Conservation (phyloP, 1,140 invertebrate genomes). For the Helicoverpa armigera region DNA sequence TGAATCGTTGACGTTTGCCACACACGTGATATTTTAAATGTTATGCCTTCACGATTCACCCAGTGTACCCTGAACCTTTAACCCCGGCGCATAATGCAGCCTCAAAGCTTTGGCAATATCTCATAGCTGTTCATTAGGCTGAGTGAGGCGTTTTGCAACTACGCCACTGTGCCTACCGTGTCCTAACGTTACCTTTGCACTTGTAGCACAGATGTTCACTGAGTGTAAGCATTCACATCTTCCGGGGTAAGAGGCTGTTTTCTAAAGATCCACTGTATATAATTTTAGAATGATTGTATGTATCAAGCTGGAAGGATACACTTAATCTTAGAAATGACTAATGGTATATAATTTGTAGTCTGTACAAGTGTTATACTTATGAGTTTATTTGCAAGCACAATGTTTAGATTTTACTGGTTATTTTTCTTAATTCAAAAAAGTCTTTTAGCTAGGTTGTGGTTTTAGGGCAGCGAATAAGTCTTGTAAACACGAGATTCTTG, state of each 20-base stretch:
- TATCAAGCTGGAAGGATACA: conserved; percentile 9
- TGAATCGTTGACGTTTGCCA: conserved; percentile 30
- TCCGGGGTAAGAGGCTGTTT: conserved; percentile 14
- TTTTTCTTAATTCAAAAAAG: not conserved
- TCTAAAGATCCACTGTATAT: not conserved
- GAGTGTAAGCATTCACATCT: conserved; percentile 7
- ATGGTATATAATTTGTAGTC: conserved; percentile 10
- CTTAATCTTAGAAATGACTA: not conserved
- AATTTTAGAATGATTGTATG: conserved; percentile 10
- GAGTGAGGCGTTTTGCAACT: conserved; percentile 26
- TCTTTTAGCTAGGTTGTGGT: too few species aligned
- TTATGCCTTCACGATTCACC: conserved; percentile 28
- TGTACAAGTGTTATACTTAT: not conserved
- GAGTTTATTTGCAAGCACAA: not conserved
- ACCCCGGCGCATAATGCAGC: conserved; percentile 27
- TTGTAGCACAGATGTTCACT: not conserved
- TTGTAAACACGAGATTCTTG: conserved; percentile 53
- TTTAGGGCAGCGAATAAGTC: conserved; percentile 49
- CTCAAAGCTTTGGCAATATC: conserved; percentile 41
- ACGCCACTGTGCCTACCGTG: not conserved
- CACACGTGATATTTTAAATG: conserved; percentile 34
- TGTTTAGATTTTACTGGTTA: not conserved
- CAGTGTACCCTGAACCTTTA: conserved; percentile 38
- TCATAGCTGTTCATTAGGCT: conserved; percentile 10
- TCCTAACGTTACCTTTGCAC: not conserved